These are phyloP conservation scores for Pseudorhiza aurosa DNA, from an alignment of 30 jellyfish, hydroid and myxozoan genomes.

Conservation along the genomic window DNA sequence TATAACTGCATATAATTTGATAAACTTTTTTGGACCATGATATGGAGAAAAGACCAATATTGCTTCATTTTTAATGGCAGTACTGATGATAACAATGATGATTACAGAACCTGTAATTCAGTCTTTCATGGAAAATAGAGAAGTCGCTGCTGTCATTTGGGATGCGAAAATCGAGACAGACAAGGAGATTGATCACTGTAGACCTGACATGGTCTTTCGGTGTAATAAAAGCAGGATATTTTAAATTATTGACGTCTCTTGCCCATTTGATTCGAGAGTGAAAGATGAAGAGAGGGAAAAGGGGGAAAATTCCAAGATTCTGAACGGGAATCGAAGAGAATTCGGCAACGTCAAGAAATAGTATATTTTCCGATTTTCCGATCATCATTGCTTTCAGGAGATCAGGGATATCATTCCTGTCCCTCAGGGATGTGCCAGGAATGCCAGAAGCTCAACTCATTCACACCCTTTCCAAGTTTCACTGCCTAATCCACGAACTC, in stretches of 20 bases:
- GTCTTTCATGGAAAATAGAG: slow-evolving; percentile 10
- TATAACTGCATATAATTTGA: too few species aligned
- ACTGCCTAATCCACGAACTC: too few species aligned
- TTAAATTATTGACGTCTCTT: slow-evolving; percentile 1
- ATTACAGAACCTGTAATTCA: too few species aligned
- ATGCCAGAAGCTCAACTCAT: too few species aligned
- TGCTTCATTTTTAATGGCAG: too few species aligned
- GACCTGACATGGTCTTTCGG: not conserved
- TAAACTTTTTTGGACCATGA: too few species aligned
- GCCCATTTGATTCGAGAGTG: slow-evolving; percentile 2
- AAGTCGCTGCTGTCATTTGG: not conserved
- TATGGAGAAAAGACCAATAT: too few species aligned
- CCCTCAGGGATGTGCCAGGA: too few species aligned
- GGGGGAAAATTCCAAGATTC: not conserved
- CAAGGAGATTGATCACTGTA: not conserved
- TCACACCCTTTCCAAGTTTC: too few species aligned
- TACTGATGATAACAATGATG: too few species aligned
- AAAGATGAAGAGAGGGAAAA: not conserved
- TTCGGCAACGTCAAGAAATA: slow-evolving; percentile 27
- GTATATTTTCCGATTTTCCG: slow-evolving; percentile 15
- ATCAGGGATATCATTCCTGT: too few species aligned
- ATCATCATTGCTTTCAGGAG: slow-evolving; percentile 24
- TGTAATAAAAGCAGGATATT: slow-evolving; percentile 1
- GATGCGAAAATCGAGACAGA: slow-evolving; percentile 15
- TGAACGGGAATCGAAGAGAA: slow-evolving; percentile 14